These are phyloP conservation scores for Digitonthophagus gazella DNA, from an alignment of 2,888 invertebrate species.

Conservation along the genomic window DNA sequence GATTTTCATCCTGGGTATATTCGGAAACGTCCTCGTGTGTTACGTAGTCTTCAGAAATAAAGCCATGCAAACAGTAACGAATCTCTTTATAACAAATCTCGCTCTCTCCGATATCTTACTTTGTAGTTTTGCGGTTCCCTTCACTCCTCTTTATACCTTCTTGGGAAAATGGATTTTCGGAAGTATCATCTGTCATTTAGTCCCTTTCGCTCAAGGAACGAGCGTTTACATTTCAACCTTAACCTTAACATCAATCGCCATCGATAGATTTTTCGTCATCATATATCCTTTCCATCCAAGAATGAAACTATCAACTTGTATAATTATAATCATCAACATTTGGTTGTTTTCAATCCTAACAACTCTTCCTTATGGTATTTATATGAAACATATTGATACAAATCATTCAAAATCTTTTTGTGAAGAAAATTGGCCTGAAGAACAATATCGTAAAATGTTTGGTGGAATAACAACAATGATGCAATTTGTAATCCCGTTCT, in stretches of 20 bases:
- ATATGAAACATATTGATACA: slow-evolving; percentile 62
- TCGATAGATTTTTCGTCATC: slow-evolving; percentile 96
- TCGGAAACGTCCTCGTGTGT: slow-evolving; percentile 89
- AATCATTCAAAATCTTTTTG: slow-evolving; percentile 58
- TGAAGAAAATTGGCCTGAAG: slow-evolving; percentile 89
- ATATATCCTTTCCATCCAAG: slow-evolving; percentile 92
- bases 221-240: slow-evolving; percentile 97
- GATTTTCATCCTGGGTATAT: slow-evolving; percentile 85
- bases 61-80: slow-evolving; percentile 97
- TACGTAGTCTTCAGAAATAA: slow-evolving; percentile 90
- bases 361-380: slow-evolving; percentile 88
- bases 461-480: slow-evolving; percentile 84
- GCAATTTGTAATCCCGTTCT: slow-evolving; percentile 93
- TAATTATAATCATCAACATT: slow-evolving; percentile 81
- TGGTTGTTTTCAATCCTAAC: slow-evolving; percentile 88
- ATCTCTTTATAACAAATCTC: slow-evolving; percentile 94
- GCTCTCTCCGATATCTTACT: slow-evolving; percentile 93
- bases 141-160: slow-evolving; percentile 94
- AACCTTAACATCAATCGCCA: slow-evolving; percentile 94
- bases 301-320: slow-evolving; percentile 85
- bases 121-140: slow-evolving; percentile 91
- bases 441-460: slow-evolving; percentile 74
- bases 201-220: slow-evolving; percentile 91
- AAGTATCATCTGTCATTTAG: slow-evolving; percentile 82
- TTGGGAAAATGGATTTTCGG: slow-evolving; percentile 93